Evolutionary conservation across 2,113 vertebrate genomes (phyloP).

Genomic region (Manacus vitellinus): DNA sequence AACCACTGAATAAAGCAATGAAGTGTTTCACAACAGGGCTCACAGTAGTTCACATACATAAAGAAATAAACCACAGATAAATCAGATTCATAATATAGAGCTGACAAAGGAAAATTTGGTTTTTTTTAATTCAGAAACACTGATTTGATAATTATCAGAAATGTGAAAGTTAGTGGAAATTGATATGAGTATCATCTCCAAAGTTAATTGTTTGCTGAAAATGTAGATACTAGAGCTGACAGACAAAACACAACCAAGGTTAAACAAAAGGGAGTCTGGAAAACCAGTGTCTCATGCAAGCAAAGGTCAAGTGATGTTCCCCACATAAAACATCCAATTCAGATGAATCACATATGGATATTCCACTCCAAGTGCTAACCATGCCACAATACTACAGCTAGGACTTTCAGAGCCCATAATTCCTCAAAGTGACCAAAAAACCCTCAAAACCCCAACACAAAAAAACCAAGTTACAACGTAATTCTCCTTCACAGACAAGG

Average conservation of each 20-base stretch:
- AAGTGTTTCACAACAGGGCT: not conserved
- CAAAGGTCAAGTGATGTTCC: not conserved
- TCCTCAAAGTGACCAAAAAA: not conserved
- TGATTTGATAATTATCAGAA: not conserved
- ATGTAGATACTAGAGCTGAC: not conserved
- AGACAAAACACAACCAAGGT: not conserved
- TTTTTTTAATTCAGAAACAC: not conserved
- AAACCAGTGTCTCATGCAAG: not conserved
- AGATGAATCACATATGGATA: not conserved
- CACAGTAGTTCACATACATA: not conserved
- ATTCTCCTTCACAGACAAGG: not conserved
- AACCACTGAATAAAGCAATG: not conserved
- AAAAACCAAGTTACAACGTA: not conserved
- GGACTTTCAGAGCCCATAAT: not conserved
- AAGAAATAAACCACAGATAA: not conserved
- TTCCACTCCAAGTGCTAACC: not conserved
- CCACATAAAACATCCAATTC: not conserved
- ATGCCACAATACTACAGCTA: not conserved
- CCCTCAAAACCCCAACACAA: not conserved
- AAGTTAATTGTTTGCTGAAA: not conserved
- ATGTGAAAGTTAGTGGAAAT: not conserved
- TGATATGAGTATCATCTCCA: not conserved
- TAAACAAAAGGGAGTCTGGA: not conserved
- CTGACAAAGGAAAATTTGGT: not conserved
- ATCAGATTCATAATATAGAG: not conserved